A percentile compares a stretch with the other conserved stretches of the same genome.
Conservation (phyloP, 2,888 invertebrate genomes). For the Rotaria magnacalcarata region DNA sequence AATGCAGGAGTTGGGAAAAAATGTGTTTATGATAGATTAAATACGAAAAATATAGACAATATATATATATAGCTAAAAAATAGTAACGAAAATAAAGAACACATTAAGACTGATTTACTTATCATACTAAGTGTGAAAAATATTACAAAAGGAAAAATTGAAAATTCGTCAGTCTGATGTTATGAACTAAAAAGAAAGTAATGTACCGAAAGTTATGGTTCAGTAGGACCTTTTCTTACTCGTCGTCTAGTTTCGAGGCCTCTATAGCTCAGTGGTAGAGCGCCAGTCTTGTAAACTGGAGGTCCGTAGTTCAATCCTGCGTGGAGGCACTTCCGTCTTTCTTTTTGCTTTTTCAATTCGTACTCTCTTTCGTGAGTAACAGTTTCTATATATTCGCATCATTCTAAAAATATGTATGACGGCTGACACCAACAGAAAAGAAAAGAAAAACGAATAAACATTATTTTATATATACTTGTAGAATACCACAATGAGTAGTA, state of each 20-base stretch:
- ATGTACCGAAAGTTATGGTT: too few relatives aligned
- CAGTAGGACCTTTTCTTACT: too few relatives aligned
- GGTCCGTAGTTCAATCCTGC: conserved; percentile 25
- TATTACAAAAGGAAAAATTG: too few relatives aligned
- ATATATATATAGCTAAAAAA: background rate
- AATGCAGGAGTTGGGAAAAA: background rate
- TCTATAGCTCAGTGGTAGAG: conserved; percentile 25
- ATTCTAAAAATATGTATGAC: background rate
- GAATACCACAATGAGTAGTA: too few relatives aligned
- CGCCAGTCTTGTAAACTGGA: conserved; percentile 31
- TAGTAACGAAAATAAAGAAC: too few relatives aligned
- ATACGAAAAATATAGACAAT: background rate
- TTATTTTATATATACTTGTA: too few relatives aligned
- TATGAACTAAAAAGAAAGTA: too few relatives aligned
- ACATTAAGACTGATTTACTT: too few relatives aligned
- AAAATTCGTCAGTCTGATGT: too few relatives aligned
- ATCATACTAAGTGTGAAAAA: too few relatives aligned
- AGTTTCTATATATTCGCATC: too few relatives aligned
- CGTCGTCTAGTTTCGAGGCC: background rate
- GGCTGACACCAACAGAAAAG: background rate
- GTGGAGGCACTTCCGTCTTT: background rate
- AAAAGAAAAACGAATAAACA: background rate
- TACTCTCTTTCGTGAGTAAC: too few relatives aligned
- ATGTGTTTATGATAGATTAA: background rate
- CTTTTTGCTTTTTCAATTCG: background rate